Percentiles rank a stretch among this genome's conserved stretches.
Evolutionary conservation across 2,113 vertebrate genomes (phyloP).

Genomic region (Galemys pyrenaicus): DNA sequence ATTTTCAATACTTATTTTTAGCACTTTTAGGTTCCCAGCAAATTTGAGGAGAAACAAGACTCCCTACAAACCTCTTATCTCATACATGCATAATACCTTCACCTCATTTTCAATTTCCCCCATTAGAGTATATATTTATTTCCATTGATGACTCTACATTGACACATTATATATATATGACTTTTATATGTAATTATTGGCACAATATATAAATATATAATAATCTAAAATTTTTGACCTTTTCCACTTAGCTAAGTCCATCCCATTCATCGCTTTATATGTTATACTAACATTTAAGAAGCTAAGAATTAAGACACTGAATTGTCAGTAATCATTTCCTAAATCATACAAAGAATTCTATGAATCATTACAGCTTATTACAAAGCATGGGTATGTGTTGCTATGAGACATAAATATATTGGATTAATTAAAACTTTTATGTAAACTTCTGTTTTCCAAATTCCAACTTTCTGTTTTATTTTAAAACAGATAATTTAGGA

Average conservation of each 20-base stretch:
- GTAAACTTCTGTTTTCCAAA: background rate
- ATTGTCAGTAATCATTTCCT: background rate
- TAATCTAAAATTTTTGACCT: background rate
- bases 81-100: background rate
- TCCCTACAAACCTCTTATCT: background rate
- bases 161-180: background rate
- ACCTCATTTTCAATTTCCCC: background rate
- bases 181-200: too few species aligned
- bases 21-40: background rate
- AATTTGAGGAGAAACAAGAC: background rate
- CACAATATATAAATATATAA: too few species aligned
- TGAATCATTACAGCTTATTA: background rate
- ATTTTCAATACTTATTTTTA: background rate
- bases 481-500: background rate
- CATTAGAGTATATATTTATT: background rate
- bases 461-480: background rate
- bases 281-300: background rate
- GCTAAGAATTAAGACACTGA: background rate
- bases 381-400: background rate
- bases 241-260: background rate
- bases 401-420: background rate
- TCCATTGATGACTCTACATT: background rate
- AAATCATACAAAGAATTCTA: background rate
- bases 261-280: background rate
- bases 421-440: background rate